phyloP scores from a whole-genome alignment of 2,797 vertebrate species.

The Buceros bicornis region DNA sequence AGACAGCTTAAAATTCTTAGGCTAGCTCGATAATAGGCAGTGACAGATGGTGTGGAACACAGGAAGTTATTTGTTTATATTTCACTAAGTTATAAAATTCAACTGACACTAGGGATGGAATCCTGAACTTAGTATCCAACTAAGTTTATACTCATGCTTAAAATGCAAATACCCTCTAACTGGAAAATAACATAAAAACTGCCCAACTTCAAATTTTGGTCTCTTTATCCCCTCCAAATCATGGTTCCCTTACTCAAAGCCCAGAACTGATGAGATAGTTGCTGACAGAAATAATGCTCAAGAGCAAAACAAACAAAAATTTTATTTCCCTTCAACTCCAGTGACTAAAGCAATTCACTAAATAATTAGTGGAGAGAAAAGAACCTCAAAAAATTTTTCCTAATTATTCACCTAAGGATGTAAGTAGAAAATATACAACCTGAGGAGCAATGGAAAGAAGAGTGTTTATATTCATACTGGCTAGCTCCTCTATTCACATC shows the following conservation, averaged over 20 bases:
- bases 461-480: not conserved
- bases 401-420: not conserved
- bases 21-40: not conserved
- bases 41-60: not conserved
- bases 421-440: not conserved
- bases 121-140: not conserved
- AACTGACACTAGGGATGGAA: not conserved
- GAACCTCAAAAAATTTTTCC: not conserved
- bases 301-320: not conserved
- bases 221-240: not conserved
- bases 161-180: not conserved
- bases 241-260: not conserved
- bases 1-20: not conserved
- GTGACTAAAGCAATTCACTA: not conserved
- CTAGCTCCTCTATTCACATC: not conserved
- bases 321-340: not conserved
- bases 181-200: not conserved
- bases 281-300: not conserved
- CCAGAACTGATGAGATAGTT: not conserved
- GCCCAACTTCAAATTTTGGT: not conserved
- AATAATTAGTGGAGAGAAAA: not conserved
- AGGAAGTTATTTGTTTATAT: not conserved
- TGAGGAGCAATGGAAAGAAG: not conserved
- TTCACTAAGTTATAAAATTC: constrained; percentile 2
- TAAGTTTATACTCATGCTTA: not conserved